These are phyloP conservation scores for Gila orcuttii DNA, from an alignment of 2,113 vertebrate genomes.

Conservation along the genomic window DNA sequence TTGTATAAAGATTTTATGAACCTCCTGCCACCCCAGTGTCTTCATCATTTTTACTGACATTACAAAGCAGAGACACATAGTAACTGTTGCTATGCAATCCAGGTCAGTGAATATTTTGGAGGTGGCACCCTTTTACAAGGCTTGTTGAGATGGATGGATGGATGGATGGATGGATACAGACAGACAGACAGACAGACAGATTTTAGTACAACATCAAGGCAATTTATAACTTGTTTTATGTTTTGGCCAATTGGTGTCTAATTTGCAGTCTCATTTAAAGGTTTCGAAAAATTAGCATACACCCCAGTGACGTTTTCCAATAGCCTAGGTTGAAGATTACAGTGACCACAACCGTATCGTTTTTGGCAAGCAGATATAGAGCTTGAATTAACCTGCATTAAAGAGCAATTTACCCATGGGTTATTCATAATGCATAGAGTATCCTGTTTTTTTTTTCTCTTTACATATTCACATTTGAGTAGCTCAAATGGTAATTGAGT, in stretches of 20 bases:
- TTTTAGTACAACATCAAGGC: too few species aligned
- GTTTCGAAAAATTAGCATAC: too few species aligned
- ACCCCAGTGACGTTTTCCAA: background rate
- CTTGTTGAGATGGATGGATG: background rate
- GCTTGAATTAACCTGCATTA: slow-evolving; percentile 5
- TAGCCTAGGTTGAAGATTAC: background rate
- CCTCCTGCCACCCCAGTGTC: background rate
- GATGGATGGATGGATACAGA: background rate
- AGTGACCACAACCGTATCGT: background rate
- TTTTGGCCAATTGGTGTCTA: background rate
- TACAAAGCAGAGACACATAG: background rate
- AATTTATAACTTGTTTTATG: background rate
- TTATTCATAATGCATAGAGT: slow-evolving; percentile 43
- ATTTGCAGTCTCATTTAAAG: background rate
- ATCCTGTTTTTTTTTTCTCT: background rate
- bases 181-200: background rate
- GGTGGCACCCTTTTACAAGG: background rate
- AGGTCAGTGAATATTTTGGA: slow-evolving; percentile 19
- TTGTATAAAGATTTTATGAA: background rate
- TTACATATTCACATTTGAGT: slow-evolving; percentile 58
- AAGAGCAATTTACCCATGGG: background rate
- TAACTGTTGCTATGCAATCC: slow-evolving; percentile 32
- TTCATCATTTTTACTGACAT: background rate
- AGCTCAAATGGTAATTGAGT: slow-evolving; percentile 63
- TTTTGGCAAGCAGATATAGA: slow-evolving; percentile 22